phyloP scores from a whole-genome alignment of 2,888 invertebrate genomes.

The Lydus trimaculatus region DNA sequence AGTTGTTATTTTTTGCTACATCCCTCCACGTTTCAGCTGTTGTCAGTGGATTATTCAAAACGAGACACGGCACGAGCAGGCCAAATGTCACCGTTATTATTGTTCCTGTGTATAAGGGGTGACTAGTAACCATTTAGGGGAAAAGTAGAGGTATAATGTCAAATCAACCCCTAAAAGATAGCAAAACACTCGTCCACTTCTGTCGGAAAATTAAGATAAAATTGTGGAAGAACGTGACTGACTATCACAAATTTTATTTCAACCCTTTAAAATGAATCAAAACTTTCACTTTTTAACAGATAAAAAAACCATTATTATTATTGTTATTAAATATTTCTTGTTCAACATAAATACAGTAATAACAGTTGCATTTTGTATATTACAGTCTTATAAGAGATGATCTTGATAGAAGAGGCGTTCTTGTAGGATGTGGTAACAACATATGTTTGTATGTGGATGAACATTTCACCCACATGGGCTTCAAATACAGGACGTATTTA shows the following conservation, averaged over 20 bases:
- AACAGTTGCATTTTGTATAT: neutral
- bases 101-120: slow-evolving; percentile 41
- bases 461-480: neutral
- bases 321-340: neutral
- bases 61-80: slow-evolving; percentile 44
- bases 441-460: neutral
- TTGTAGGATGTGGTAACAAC: neutral
- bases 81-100: slow-evolving; percentile 49
- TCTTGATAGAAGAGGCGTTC: neutral
- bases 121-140: slow-evolving; percentile 29
- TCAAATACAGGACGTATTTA: slow-evolving; percentile 6
- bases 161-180: slow-evolving; percentile 9
- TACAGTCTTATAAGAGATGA: neutral
- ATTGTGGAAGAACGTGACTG: slow-evolving; percentile 36
- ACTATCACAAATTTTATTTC: slow-evolving; percentile 30
- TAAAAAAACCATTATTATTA: neutral
- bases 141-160: neutral
- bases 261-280: no score
- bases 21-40: slow-evolving; percentile 39
- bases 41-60: slow-evolving; percentile 43
- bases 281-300: slow-evolving; percentile 16
- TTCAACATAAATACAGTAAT: neutral
- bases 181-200: slow-evolving; percentile 10
- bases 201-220: slow-evolving; percentile 35
- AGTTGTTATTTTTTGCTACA: neutral